Evolutionary conservation across 2,888 invertebrate genomes (phyloP).

Genomic region (Endotricha flammealis): DNA sequence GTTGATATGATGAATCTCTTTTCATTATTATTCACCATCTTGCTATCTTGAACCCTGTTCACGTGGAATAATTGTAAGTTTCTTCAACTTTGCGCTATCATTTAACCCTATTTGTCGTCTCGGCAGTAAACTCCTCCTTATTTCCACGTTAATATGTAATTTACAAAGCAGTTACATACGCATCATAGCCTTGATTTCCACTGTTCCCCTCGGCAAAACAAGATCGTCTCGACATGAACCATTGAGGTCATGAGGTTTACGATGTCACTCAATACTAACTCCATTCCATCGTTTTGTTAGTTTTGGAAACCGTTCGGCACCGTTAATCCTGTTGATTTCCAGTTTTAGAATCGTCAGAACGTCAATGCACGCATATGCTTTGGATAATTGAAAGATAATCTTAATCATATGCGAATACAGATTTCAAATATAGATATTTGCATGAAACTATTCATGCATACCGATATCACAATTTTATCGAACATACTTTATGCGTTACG

Average conservation of each 20-base stretch:
- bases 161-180: too few relatives aligned
- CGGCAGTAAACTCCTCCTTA: too few relatives aligned
- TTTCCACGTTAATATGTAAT: too few relatives aligned
- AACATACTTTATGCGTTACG: background rate
- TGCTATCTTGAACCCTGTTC: too few relatives aligned
- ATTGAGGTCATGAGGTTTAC: conserved; percentile 63
- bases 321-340: conserved; percentile 35
- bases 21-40: too few relatives aligned
- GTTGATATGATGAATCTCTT: too few relatives aligned
- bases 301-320: conserved; percentile 44
- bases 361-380: conserved; percentile 23
- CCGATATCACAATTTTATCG: background rate
- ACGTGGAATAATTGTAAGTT: too few relatives aligned
- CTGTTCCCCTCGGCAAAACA: conserved; percentile 31
- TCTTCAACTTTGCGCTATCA: too few relatives aligned
- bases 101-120: too few relatives aligned
- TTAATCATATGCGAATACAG: conserved; percentile 50
- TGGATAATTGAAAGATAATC: conserved; percentile 18
- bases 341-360: conserved; percentile 28
- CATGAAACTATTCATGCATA: conserved; percentile 8
- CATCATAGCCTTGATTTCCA: conserved; percentile 21
- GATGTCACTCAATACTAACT: conserved; percentile 54
- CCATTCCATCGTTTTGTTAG: conserved; percentile 42
- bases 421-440: conserved; percentile 7
- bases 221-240: conserved; percentile 32